Conservation (phyloP, 1,140 invertebrate species). For the Saccostrea cuccullata region DNA sequence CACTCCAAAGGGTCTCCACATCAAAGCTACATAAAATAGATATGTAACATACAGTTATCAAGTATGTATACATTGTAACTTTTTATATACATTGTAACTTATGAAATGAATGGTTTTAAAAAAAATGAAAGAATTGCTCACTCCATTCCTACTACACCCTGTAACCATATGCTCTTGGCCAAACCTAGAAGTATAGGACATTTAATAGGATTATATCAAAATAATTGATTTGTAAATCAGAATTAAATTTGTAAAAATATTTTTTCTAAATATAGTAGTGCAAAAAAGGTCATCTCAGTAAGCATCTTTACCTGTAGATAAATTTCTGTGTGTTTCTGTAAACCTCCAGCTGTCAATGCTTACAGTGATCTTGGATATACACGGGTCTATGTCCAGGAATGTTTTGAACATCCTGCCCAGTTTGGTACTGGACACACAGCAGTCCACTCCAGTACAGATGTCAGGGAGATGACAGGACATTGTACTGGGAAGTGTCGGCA, state of each 20-base stretch:
- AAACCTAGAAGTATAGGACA: constrained; percentile 16
- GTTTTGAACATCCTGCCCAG: constrained; percentile 35
- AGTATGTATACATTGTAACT: too few species aligned
- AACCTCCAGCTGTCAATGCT: constrained; percentile 41
- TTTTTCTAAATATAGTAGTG: neutral
- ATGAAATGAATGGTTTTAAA: too few species aligned
- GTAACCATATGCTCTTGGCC: constrained; percentile 34
- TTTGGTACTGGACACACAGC: constrained; percentile 48
- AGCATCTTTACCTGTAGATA: constrained; percentile 2
- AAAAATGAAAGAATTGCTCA: neutral
- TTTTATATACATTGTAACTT: too few species aligned
- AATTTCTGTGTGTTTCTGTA: neutral
- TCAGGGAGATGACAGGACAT: constrained; percentile 44
- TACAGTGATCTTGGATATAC: constrained; percentile 27
- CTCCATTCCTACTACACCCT: constrained; percentile 34
- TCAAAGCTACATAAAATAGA: neutral
- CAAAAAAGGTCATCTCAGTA: neutral
- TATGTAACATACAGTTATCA: neutral
- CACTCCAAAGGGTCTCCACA: constrained; percentile 23
- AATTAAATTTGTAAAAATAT: neutral
- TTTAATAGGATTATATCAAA: neutral
- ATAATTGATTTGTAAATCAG: neutral
- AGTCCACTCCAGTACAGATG: constrained; percentile 50
- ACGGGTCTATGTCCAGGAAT: constrained; percentile 16
- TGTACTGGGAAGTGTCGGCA: constrained; percentile 8